Base-by-base conservation (phyloP, 2,113 vertebrate genomes). In the Petromus typicus region DNA sequence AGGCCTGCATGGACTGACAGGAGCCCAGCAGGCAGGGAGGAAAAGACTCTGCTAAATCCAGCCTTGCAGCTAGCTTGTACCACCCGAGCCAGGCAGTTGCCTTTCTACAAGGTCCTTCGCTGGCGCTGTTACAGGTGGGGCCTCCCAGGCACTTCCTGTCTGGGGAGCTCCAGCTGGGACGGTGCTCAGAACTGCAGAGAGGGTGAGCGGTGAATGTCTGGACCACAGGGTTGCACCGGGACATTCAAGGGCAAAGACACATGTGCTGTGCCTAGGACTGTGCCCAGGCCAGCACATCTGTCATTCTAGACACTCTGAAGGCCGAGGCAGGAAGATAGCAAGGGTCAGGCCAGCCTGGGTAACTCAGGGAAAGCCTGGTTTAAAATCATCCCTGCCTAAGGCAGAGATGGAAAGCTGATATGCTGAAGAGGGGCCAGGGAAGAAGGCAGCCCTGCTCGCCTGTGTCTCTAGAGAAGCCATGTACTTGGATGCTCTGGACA, bases 391-490 rank as follows among this genome's bases (percentile, higher is more conserved):
- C 40, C 51, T 45, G 8, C 1, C 4, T 12, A 2, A 79, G 40
- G 80, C 2, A 23, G 34, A 48, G 32, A 18, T 2, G 16, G 79
- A 71, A 66, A 40, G 32, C 56, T 89, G 5, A 6, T 9, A 14
- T 45, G 22, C 45, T 30, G 7, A 4, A 54, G 34, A 57, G 43
- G 4, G 18, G 16, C 37, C 18, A 11, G n/a, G 30, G 3, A 10
- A 37, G 37, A 71, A 34, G 14, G 0, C 10, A 51, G 20, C 10
- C 8, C n/a, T 12, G 0, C 23, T 37, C 25, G 25, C 1, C 32
- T 7, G 0, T 13, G 22, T 66, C 56, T 71, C 2, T 43, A 64
- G 57, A 64, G 75, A 57, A 57, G 30, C 25, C 54, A n/a, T 51
- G 34, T 45, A 40, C 9, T 37, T 30, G 20, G 27, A 69, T 1